Conservation (phyloP, 2,113 vertebrate genomes). For the Sarotherodon lohbergeri region DNA sequence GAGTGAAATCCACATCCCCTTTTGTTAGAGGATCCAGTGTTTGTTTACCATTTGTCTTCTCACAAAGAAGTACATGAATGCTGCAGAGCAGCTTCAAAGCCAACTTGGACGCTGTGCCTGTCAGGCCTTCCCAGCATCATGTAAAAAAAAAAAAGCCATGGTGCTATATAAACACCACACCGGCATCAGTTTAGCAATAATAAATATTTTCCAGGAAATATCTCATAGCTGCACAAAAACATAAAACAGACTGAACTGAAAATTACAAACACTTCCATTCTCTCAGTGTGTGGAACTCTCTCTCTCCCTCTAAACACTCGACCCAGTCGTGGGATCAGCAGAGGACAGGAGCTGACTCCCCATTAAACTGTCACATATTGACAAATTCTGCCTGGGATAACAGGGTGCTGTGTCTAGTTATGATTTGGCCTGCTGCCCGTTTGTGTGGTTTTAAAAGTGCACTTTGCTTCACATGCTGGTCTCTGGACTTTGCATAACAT, state of each 20-base stretch:
- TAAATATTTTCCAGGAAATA: background rate
- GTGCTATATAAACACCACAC: background rate
- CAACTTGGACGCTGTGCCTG: background rate
- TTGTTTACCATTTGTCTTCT: background rate
- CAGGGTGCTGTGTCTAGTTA: background rate
- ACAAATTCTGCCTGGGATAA: background rate
- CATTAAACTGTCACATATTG: background rate
- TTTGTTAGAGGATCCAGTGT: background rate
- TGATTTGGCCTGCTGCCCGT: background rate
- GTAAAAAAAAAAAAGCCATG: background rate
- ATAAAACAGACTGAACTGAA: background rate
- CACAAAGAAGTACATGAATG: background rate
- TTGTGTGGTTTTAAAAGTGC: background rate
- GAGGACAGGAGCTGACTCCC: background rate
- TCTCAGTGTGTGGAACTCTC: background rate
- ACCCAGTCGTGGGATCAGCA: background rate
- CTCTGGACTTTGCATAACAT: constrained; percentile 2
- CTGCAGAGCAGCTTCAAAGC: background rate
- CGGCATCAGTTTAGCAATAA: background rate
- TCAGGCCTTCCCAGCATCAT: background rate
- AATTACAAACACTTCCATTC: background rate
- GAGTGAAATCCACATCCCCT: background rate
- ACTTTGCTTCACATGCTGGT: background rate
- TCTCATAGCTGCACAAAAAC: background rate
- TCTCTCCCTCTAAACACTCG: background rate